phyloP scores from a whole-genome alignment of 1,140 invertebrate species.

The Brachionus rotundiformis region DNA sequence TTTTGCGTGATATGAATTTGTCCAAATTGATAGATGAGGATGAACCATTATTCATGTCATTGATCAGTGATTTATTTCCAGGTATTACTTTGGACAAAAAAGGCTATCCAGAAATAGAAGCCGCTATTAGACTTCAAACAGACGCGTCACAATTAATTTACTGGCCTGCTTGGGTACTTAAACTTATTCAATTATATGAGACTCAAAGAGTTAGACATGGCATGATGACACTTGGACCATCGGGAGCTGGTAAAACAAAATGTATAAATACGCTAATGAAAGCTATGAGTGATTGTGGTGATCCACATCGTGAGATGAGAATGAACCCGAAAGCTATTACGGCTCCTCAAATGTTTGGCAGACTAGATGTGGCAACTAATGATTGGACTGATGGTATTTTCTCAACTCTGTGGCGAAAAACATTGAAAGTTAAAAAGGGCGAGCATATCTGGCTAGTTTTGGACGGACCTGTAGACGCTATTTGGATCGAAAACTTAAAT shows the following conservation, averaged over 20 bases:
- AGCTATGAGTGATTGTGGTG: constrained; percentile 78
- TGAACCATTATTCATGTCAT: constrained; percentile 89
- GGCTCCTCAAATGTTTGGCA: constrained; percentile 93
- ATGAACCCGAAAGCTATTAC: constrained; percentile 99
- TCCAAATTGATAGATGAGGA: constrained; percentile 93
- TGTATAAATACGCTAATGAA: constrained; percentile 94
- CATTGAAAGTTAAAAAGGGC: constrained; percentile 81
- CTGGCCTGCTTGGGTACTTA: constrained; percentile 89
- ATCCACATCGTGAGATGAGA: constrained; percentile 86
- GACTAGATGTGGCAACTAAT: constrained; percentile 90
- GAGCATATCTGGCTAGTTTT: constrained; percentile 65
- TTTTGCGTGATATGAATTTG: constrained; percentile 92
- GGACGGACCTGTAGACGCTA: constrained; percentile 65
- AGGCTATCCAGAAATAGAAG: constrained; percentile 74
- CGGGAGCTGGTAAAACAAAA: constrained; percentile 86
- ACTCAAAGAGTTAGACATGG: constrained; percentile 36
- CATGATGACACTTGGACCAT: constrained; percentile 74
- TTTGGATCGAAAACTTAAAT: constrained; percentile 66
- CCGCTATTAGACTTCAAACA: constrained; percentile 58
- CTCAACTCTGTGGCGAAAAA: constrained; percentile 90
- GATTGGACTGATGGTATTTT: constrained; percentile 98
- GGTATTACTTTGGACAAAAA: constrained; percentile 88
- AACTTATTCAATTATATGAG: constrained; percentile 78
- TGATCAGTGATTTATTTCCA: constrained; percentile 91
- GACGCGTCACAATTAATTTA: constrained; percentile 72